phyloP scores from a whole-genome alignment of 2,888 invertebrate genomes.

The Congeria kusceri region DNA sequence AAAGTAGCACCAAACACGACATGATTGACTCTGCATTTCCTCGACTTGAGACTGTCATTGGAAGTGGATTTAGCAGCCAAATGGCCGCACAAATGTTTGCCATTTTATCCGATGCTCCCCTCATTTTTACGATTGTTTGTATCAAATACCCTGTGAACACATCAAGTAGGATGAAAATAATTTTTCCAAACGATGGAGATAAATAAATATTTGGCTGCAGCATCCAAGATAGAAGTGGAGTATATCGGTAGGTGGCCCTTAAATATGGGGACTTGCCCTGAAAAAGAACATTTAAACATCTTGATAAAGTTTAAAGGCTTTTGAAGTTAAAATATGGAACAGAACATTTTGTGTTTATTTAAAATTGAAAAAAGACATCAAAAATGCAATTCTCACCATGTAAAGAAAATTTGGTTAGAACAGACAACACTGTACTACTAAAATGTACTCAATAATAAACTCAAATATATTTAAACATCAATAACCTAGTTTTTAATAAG shows the following conservation, averaged over 20 bases:
- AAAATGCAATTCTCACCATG: too few relatives aligned
- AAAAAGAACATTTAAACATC: conserved; percentile 53
- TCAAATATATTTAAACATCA: too few relatives aligned
- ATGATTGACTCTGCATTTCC: conserved; percentile 98
- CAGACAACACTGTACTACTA: too few relatives aligned
- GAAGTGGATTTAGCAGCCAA: conserved; percentile 98
- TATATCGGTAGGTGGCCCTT: conserved; percentile 96
- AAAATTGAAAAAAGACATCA: too few relatives aligned
- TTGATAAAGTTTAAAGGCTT: too few relatives aligned
- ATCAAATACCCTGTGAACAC: conserved; percentile 91
- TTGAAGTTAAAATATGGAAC: too few relatives aligned
- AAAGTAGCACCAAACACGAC: conserved; percentile 92
- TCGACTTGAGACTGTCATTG: conserved; percentile 95
- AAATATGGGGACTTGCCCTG: conserved; percentile 93
- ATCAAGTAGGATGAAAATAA: conserved; percentile 93
- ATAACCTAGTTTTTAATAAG: too few relatives aligned
- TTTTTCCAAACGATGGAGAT: conserved; percentile 91
- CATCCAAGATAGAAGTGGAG: conserved; percentile 95
- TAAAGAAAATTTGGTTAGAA: too few relatives aligned
- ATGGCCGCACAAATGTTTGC: conserved; percentile 51
- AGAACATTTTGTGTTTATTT: too few relatives aligned
- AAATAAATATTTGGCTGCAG: conserved; percentile 92
- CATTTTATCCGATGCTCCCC: conserved; percentile 9
- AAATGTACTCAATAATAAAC: too few relatives aligned
- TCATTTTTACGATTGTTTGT: conserved; percentile 85